A percentile compares a stretch with the other conserved stretches of the same genome.
phyloP scores from a whole-genome alignment of 2,888 invertebrate genomes.

The Coleophora flavipennella region DNA sequence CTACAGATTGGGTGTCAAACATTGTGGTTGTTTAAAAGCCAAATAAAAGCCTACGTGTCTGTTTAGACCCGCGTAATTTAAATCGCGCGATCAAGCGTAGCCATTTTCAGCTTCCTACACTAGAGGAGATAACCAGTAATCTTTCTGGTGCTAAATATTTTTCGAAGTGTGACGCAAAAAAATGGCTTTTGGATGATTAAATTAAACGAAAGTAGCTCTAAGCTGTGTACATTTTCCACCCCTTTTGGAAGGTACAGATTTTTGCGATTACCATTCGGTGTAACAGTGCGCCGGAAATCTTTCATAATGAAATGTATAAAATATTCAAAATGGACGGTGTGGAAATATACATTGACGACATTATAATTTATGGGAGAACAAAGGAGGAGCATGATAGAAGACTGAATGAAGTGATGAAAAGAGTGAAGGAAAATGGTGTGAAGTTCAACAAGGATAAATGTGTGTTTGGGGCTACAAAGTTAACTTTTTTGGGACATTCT shows the following conservation, averaged over 20 bases:
- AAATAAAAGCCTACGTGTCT: slow-evolving; percentile 7
- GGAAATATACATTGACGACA: slow-evolving; percentile 7
- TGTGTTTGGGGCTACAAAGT: slow-evolving; percentile 1
- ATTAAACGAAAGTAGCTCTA: slow-evolving; percentile 7
- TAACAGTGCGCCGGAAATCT: slow-evolving; percentile 8
- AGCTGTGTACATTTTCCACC: slow-evolving; percentile 9
- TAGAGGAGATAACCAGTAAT: slow-evolving; percentile 8
- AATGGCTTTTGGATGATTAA: slow-evolving; percentile 9
- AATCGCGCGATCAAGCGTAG: slow-evolving; percentile 7
- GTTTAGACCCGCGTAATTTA: slow-evolving; percentile 9
- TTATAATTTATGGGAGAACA: slow-evolving; percentile 5
- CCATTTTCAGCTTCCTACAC: slow-evolving; percentile 11
- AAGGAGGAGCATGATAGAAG: slow-evolving; percentile 9
- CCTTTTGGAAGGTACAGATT: slow-evolving; percentile 9
- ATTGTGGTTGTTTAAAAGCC: no score
- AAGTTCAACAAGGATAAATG: slow-evolving; percentile 7
- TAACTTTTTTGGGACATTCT: slow-evolving; percentile 2
- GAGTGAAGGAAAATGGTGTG: slow-evolving; percentile 4
- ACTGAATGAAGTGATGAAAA: slow-evolving; percentile 2
- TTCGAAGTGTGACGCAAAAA: no score
- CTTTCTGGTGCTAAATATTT: no score
- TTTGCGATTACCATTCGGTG: slow-evolving; percentile 10
- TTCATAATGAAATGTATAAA: slow-evolving; percentile 13
- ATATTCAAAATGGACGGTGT: slow-evolving; percentile 10
- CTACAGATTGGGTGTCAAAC: no score